phyloP scores from a whole-genome alignment of 2,888 invertebrate species.

The Patella caerulea region DNA sequence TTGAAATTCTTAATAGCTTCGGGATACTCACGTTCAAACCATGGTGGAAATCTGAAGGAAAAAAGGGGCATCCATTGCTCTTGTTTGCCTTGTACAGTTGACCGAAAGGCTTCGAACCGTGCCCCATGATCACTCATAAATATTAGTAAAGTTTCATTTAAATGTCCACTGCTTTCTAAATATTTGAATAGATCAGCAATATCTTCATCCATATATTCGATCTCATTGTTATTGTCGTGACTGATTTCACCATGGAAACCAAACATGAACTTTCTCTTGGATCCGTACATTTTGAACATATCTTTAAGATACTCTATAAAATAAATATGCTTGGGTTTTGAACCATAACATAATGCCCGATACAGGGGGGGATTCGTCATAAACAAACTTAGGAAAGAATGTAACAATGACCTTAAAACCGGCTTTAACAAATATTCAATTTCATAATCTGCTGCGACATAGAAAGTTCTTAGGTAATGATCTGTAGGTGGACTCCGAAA shows the following conservation, averaged over 20 bases:
- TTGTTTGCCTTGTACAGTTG: conserved; percentile 89
- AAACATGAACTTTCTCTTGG: conserved; percentile 84
- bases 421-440: neutral
- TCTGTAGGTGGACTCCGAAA: conserved; percentile 87
- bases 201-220: conserved; percentile 82
- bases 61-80: conserved; percentile 92
- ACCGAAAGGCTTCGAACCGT: conserved; percentile 83
- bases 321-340: conserved; percentile 75
- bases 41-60: conserved; percentile 82
- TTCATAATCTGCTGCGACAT: conserved; percentile 28
- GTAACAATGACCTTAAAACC: neutral
- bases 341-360: conserved; percentile 82
- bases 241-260: conserved; percentile 91
- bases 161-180: conserved; percentile 75
- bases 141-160: conserved; percentile 86
- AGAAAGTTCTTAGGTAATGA: conserved; percentile 87
- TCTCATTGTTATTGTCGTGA: conserved; percentile 86
- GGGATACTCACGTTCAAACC: conserved; percentile 77
- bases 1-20: conserved; percentile 75
- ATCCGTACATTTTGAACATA: conserved; percentile 77
- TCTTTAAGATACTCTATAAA: conserved; percentile 70
- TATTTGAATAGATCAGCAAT: conserved; percentile 74
- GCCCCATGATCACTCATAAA: conserved; percentile 92
- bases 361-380: conserved; percentile 71
- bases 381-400: neutral